Conservation (phyloP, 2,113 vertebrate species). For the Seriola rivoliana region DNA sequence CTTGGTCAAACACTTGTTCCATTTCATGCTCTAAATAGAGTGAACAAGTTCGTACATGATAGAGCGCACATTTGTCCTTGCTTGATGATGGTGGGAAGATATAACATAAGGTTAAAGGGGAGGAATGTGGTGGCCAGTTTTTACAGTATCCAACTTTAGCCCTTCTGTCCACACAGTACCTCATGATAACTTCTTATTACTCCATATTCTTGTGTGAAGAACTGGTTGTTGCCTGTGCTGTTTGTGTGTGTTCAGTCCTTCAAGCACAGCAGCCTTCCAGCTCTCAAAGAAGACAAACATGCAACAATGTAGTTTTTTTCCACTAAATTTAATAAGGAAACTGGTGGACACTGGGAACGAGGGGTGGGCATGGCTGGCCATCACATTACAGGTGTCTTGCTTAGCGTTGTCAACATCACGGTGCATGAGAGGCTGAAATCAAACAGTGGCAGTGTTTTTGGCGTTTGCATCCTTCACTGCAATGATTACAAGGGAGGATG, state of each 20-base stretch:
- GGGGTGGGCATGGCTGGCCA: background rate
- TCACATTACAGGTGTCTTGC: background rate
- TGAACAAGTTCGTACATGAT: background rate
- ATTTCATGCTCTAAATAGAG: constrained; percentile 33
- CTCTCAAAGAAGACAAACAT: background rate
- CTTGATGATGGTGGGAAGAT: background rate
- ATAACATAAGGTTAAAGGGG: constrained; percentile 16
- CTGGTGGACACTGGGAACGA: background rate
- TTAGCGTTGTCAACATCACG: background rate
- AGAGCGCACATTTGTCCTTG: background rate
- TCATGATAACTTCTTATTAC: constrained; percentile 14
- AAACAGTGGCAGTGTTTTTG: background rate
- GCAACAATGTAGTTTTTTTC: background rate
- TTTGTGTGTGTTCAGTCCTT: background rate
- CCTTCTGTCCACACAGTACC: constrained; percentile 16
- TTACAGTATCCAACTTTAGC: constrained; percentile 3
- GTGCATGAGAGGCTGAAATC: background rate
- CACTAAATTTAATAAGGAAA: background rate
- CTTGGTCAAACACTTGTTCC: constrained; percentile 34
- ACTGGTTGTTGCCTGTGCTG: background rate
- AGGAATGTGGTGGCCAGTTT: constrained; percentile 18
- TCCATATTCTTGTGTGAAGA: background rate
- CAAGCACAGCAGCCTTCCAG: too few relatives aligned
- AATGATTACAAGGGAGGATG: background rate
- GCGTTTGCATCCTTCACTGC: background rate